Base-by-base conservation (phyloP, 2,888 invertebrate genomes). In the Psylliodes chrysocephalus region DNA sequence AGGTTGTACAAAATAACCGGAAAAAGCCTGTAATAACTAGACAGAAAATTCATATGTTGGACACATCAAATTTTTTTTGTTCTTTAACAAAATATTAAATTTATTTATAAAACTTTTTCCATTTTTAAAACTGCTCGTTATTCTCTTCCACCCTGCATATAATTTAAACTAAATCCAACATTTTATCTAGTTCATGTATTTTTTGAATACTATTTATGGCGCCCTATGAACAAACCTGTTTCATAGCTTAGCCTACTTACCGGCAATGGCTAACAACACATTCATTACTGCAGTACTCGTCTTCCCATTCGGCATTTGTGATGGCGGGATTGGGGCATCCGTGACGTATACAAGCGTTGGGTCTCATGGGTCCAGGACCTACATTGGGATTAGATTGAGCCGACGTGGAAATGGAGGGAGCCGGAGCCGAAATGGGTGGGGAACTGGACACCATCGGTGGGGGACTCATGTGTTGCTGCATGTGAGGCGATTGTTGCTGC, bases 261-360 rank as follows among this genome's bases (percentile, higher is more conserved):
- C 95, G 92, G 90, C 96, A 96, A 84, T 97, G 96, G 82, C 91
- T 93, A 81, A 96, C 94, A 70, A 96, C 96, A 85, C 96, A 97
- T 83, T 96, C 95, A 84, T 95, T 96, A 84, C 95, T 95, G 86
- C 96, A 97, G 83, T 96, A 97, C 82, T 96, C 96, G 81, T 94
- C 94, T 82, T 96, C 96, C 96, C 96, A 96, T 84, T 95, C 95
- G 70, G 91, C 91, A 85, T 93, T 95, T 71, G 94, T 90, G 76
- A 95, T 91, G 69, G 96, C 95, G 44, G 91, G 90, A 84, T 96
- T 96, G 69, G 90, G 90, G 83, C 96, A 97, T 72, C 95, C 95
- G 77, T 91, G 91, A 67, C 96, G 90, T 77, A 94, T 93, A 84
- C 94, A 95, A 63, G 91, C 88, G 65, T 84, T 85, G 60, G 78